Evolutionary conservation across 2,113 vertebrate genomes (phyloP).

Genomic region (Brachyhypopomus occidentalis): DNA sequence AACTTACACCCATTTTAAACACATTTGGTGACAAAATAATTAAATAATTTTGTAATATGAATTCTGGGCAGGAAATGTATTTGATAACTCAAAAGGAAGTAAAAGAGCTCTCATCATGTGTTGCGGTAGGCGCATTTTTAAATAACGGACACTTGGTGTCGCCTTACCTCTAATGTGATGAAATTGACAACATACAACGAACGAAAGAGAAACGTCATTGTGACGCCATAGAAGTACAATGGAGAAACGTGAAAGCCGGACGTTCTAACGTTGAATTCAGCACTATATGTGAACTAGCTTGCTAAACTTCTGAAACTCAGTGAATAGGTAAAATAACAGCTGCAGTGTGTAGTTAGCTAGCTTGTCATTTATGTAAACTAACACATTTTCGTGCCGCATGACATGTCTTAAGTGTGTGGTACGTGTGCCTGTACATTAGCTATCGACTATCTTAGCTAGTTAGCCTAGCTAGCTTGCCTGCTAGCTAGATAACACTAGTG

Average conservation of each 20-base stretch:
- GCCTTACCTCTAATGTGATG: background rate
- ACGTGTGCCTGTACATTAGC: no score
- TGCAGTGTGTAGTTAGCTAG: background rate
- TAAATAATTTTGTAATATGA: no score
- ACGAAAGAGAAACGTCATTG: background rate
- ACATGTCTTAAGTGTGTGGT: no score
- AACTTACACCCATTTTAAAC: background rate
- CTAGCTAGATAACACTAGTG: no score
- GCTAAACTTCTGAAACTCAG: background rate
- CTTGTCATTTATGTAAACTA: no score
- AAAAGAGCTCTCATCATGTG: no score
- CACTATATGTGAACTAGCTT: background rate
- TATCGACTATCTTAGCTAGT: no score
- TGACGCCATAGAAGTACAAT: background rate
- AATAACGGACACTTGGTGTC: background rate
- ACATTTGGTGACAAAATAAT: no score
- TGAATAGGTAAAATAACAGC: background rate
- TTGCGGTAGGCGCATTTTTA: background rate
- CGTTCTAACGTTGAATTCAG: background rate
- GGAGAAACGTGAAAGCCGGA: background rate
- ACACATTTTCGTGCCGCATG: no score
- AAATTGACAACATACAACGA: conserved; percentile 1
- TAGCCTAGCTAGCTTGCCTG: no score
- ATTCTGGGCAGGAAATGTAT: no score
- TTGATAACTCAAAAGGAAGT: no score